Base-by-base conservation (phyloP, 2,113 vertebrate species). In the Guaruba guarouba region DNA sequence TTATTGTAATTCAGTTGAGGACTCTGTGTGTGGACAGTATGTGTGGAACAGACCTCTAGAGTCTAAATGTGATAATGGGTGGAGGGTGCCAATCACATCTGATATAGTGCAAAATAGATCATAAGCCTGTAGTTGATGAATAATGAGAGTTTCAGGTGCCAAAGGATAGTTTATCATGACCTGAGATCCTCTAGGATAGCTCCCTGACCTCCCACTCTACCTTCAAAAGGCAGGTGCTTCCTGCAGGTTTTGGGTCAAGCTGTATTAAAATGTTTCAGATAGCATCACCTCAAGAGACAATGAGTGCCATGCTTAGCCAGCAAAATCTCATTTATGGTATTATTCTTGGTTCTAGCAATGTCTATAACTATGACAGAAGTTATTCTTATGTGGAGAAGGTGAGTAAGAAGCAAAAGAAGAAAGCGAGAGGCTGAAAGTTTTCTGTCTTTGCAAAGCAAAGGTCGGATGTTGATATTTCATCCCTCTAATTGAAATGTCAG, bases 401-500 rank as follows among this genome's bases (percentile, higher is more conserved):
- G 49, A 82, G 11, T 70, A 67, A 88, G 71, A 67, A 77, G 37
- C 15, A 74, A 93, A 95, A 93, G 24, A 15, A 68, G 31, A 86
- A 88, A 55, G 15, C 19, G 17, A 73, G 35, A 85, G 6, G 22
- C 28, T 91, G 52, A 79, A 33, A 70, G 31, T 83, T 94, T 93
- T 81, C 57, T 19, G 41, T 82, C 54, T 86, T 92, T 81, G 35
- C 73, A 73, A 83, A 95, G 49, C 86, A 83, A 90, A 93, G 68
- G 69, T 90, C 0, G 0, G 41, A 84, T 88, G 80, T 37, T 88
- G 79, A 88, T 84, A 80, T 73, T 93, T 96, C 82, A 88, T 86
- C 6, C 39, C 44, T 46, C 66, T 95, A 95, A 96, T 94, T 95
- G 88, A 97, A 96, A 96, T 96, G 93, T 93, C 93, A 95, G 92